Base-by-base conservation (phyloP, 2,888 invertebrate genomes). In the Scotopteryx bipunctaria region DNA sequence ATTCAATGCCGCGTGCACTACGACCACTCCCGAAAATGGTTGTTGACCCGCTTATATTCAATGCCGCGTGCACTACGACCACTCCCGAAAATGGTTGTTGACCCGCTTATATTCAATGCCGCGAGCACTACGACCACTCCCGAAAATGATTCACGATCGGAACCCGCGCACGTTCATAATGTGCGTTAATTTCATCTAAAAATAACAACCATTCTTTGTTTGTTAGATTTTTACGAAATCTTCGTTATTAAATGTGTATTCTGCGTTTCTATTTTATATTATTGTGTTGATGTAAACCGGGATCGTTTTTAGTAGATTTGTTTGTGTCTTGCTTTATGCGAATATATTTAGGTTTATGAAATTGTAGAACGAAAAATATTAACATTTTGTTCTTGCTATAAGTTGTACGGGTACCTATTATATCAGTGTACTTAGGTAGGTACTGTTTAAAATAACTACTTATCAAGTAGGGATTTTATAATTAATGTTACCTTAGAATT, bases 111-210 rank as follows among this genome's bases (percentile, higher is more conserved):
- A 31, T 45, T 8, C 23, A 25, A 31, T 0, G 9, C 27, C 78
- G 74, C 78, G 65, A 1, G 15, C 60, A 73, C 14, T 66, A 60
- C 14, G 55, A 31, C 69, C 68, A 25, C 62, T 60, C 69, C 67
- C 57, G 56, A 62, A 61, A 71, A 77, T 88, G 88, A 88, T 83
- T 88, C 88, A 88, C 71, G 78, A 74, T 73, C 73, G 76, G 78
- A 44, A 48, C 76, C 81, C 79, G 77, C 78, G 79, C 76, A 78
- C 79, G 79, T 67, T 81, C 81, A 76, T 86, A 87, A 87, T 84
- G 81, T 83, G 83, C 87, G 88, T 86, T 88, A 88, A 88, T 88
- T 88, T 86, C 80, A 83, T 84, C 86, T 87, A 83, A 86, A 87
- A 87, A 88, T 88, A 88, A 81, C 83, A 85, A 74, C 76, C 70